Conservation (phyloP, 1,140 invertebrate species). For the Zaprionus inermis region DNA sequence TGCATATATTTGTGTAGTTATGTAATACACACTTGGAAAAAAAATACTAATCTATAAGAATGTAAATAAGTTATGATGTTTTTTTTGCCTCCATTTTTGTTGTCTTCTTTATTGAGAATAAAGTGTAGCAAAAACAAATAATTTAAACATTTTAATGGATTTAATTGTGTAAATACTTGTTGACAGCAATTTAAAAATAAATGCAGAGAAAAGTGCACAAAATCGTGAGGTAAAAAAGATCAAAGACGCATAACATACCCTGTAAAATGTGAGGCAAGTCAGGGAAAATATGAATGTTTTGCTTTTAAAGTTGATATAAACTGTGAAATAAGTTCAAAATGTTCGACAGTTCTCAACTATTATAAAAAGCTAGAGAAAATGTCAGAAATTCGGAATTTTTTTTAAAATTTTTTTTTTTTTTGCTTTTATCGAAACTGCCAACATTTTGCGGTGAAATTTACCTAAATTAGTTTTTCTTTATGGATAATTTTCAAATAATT, state of each 20-base stretch:
- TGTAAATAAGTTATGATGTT: conserved; percentile 75
- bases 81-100: conserved; percentile 21
- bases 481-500: too few relatives aligned
- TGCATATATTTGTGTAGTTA: conserved; percentile 13
- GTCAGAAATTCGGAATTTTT: neutral
- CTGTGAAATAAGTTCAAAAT: too few relatives aligned
- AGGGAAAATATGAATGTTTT: too few relatives aligned
- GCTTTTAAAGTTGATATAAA: too few relatives aligned
- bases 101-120: conserved; percentile 58
- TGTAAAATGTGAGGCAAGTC: neutral
- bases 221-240: neutral
- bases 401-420: too few relatives aligned
- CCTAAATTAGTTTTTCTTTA: too few relatives aligned
- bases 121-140: conserved; percentile 59
- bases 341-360: too few relatives aligned
- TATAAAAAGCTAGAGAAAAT: too few relatives aligned
- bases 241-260: neutral
- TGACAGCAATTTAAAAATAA: conserved; percentile 30
- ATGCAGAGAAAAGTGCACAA: neutral
- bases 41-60: conserved; percentile 45
- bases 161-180: conserved; percentile 45
- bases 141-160: neutral
- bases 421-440: too few relatives aligned
- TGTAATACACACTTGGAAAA: conserved; percentile 29
- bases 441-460: too few relatives aligned